Base-by-base conservation (phyloP, 2,113 vertebrate genomes). In the Neoarius graeffei region DNA sequence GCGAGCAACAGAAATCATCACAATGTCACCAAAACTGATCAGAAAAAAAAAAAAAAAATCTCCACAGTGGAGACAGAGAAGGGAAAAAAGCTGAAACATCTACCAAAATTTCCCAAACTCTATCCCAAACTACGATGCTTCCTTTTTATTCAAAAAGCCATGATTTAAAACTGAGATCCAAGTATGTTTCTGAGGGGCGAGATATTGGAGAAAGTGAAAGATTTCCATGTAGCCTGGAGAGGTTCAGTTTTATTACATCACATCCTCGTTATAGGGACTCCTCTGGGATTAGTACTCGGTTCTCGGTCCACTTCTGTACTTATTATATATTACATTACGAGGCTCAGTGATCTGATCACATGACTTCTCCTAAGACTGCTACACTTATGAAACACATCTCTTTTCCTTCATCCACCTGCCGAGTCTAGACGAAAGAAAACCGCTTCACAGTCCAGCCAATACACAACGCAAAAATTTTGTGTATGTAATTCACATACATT, bases 1-100 rank as follows among this genome's bases (percentile, higher is more conserved):
- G 86, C 89, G 90, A 91, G 91, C 90, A 91, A 93, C 88, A 91
- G 87, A 83, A 91, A 90, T 89, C 88, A 91, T 90, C 92, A 87
- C 82, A 89, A 81, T 87, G 87, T 85, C 89, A 85, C 83, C 60
- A 7, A 76, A 57, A 69, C 80, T 60, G 80, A 59, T 60, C 80
- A 35, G 80, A 57, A 50, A 20, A 52, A n/a, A 54, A 52, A 52
- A 1, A 25, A 20, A 52, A n/a, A 54, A 52, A 2, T n/a, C 14
- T 57, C 2, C 23, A 27, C 7, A 19, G 54, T 57, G 14, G 52
- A 56, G n/a, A 56, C 56, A 1, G 19, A 20, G 56, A 23, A 59
- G 42, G 7, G n/a, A 60, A 10, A 35, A 79, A 27, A 10, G 54
- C 25, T 54, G 25, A 79, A 25, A 11, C 19, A 54, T 30, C 54